Base-by-base conservation (phyloP, 2,113 vertebrate species). In the Paramisgurnus dabryanus region DNA sequence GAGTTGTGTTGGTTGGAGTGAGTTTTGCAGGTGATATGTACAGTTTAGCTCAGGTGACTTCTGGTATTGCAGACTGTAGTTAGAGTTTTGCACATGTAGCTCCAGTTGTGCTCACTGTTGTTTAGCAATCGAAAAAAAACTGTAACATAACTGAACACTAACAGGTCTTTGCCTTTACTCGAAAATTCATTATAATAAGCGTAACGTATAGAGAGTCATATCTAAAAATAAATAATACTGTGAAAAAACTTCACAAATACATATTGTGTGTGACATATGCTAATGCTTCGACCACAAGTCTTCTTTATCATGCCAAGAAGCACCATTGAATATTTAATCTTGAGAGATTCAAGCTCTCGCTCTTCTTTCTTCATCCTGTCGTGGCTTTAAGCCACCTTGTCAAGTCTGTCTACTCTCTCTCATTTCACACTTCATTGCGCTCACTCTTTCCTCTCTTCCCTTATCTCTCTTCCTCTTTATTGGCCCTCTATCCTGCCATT, bases 401-500 rank as follows among this genome's bases (percentile, higher is more conserved):
- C 39, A 68, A 79, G 68, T 61, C 76, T 18, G 57, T 71, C 53
- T 53, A 17, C 67, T 69, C 47, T 67, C 68, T 55, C 55, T 47
- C 70, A 75, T 83, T 83, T 83, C 76, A 68, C 63, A 64, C 60
- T 47, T 74, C 76, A 67, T 53, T 78, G 76, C 64, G 39, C 18
- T 67, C 45, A 74, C 69, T 63, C 76, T 80, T 72, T 17, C 55
- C 12, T 58, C 13, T 73, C 55, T 5, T 49, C 11, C 22, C 49
- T 71, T 63, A 43, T 57, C 80, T 64, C 39, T 63, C 50, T n/a
- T 61, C 39, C n/a, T 27, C 65, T 64, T 75, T 73, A 45, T 60
- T 64, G 60, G 47, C 55, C 40, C 73, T 49, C 69, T 41, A 53
- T 76, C 63, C 68, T 81, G 67, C n/a, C 57, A 12, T 75, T 53